Evolutionary conservation across 1,140 invertebrate genomes (phyloP), one percentile per base, ranked within the genome.

Genomic region (Rhynchophorus ferrugineus): DNA sequence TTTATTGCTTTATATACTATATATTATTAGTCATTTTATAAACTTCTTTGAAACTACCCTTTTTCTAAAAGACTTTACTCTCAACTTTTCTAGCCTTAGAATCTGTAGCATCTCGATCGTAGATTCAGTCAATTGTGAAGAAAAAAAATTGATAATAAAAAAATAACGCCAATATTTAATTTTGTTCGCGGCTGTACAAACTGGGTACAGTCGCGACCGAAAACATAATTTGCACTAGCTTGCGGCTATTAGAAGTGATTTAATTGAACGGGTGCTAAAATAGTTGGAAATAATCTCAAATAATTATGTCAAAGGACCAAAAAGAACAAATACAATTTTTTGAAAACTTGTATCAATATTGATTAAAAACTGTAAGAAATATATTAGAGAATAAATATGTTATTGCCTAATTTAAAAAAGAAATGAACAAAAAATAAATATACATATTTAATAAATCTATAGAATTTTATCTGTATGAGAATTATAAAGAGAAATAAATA

Each of bases 391-490:
- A 16, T n/a, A 16, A 38, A 38, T 14, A 8, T 14, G 8, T 38
- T n/a, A 17, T 17, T 17, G 3, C 1, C 3, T 41, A 41, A 16
- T 16, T 9, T 37, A 37, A 37, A 37, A 37, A 16, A 37, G 6
- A 16, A 37, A 9, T 37, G 17, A 9, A 5, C 17, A 37, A 37
- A 18, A 5, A 41, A 41, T 41, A 41, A 41, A 17, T 41, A 17
- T 19, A 41, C 35, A 37, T 37, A 14, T 37, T n/a, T 3, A 37
- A n/a, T 41, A 17, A 17, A 41, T 18, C 38, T 41, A 41, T 41
- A 41, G 16, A 41, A 19, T 19, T 41, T 41, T 41, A 8, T 41
- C 16, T 19, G 24, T 29, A 29, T 29, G 5, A 29, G 11, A 5
- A 29, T 6, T 29, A 29, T 29, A 29, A 29, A 29, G 11, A 11